Conservation (phyloP, 2,888 invertebrate species). For the Himalopsyche kuldschensis region DNA sequence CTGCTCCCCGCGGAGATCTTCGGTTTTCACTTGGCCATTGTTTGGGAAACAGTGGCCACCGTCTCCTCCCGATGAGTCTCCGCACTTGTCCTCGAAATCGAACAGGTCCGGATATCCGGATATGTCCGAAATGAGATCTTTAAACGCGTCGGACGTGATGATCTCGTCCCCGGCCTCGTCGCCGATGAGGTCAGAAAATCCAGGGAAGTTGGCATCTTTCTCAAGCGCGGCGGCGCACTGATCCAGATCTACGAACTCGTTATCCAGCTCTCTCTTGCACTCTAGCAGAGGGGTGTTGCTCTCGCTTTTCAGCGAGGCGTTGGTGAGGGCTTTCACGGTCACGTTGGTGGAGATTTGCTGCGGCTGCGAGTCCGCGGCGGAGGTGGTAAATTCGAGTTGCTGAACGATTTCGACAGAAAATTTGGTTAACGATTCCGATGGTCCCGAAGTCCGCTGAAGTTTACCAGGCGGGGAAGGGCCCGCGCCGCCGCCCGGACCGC, state of each 20-base stretch:
- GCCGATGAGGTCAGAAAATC: constrained; percentile 78
- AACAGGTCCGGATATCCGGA: constrained; percentile 84
- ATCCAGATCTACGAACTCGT: constrained; percentile 83
- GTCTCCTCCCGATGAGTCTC: constrained; percentile 35
- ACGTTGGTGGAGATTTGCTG: constrained; percentile 92
- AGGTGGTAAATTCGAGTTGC: constrained; percentile 86
- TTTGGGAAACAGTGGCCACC: constrained; percentile 13
- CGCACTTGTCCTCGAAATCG: constrained; percentile 59
- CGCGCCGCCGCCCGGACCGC: constrained; percentile 60
- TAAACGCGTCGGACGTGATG: constrained; percentile 74
- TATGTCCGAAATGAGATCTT: constrained; percentile 85
- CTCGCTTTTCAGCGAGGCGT: constrained; percentile 67
- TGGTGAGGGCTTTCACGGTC: constrained; percentile 80
- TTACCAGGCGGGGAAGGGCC: constrained; percentile 79
- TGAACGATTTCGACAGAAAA: constrained; percentile 93
- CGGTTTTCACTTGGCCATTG: constrained; percentile 33
- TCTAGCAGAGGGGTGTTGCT: constrained; percentile 59
- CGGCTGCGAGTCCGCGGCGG: constrained; percentile 82
- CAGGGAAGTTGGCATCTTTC: constrained; percentile 79
- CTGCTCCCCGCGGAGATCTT: constrained; percentile 19
- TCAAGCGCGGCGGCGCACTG: constrained; percentile 84
- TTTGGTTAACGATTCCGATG: constrained; percentile 64
- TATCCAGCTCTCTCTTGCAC: constrained; percentile 82
- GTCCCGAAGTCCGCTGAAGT: constrained; percentile 60
- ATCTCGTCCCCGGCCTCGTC: constrained; percentile 82